Percentiles rank a stretch among this genome's conserved stretches.
phyloP scores from a whole-genome alignment of 2,113 vertebrate genomes.

The Hystrix brachyura region DNA sequence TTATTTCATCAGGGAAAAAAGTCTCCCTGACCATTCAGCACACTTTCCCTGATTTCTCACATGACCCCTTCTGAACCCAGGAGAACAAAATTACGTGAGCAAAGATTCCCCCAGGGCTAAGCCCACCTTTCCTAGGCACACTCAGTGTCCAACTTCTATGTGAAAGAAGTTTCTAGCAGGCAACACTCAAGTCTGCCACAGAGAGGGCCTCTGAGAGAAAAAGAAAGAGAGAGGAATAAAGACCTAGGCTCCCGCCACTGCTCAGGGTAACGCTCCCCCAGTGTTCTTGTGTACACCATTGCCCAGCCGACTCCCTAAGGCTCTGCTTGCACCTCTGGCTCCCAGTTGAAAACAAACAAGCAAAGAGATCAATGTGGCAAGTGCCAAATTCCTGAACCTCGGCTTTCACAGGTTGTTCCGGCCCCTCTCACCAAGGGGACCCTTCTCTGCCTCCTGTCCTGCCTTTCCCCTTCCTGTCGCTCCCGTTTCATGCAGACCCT shows the following conservation, averaged over 20 bases:
- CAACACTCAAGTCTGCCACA: neutral
- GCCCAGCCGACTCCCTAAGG: neutral
- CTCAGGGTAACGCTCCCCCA: neutral
- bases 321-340: neutral
- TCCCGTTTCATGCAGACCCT: neutral
- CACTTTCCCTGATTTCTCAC: neutral
- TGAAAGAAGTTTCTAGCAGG: neutral
- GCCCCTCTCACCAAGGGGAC: neutral
- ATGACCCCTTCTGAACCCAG: neutral
- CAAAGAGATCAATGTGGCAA: too few relatives aligned
- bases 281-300: neutral
- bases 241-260: too few relatives aligned
- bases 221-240: rapidly evolving
- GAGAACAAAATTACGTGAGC: neutral
- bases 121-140: neutral
- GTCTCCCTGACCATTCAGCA: neutral
- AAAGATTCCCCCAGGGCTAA: neutral
- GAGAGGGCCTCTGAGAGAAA: neutral
- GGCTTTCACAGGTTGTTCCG: neutral
- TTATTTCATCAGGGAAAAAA: neutral
- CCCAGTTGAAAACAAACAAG: neutral
- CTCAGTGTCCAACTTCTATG: neutral
- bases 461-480: too few relatives aligned
- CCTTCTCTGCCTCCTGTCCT: neutral
- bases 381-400: neutral